Base-by-base conservation (phyloP, 2,113 vertebrate genomes). In the Bucco capensis region DNA sequence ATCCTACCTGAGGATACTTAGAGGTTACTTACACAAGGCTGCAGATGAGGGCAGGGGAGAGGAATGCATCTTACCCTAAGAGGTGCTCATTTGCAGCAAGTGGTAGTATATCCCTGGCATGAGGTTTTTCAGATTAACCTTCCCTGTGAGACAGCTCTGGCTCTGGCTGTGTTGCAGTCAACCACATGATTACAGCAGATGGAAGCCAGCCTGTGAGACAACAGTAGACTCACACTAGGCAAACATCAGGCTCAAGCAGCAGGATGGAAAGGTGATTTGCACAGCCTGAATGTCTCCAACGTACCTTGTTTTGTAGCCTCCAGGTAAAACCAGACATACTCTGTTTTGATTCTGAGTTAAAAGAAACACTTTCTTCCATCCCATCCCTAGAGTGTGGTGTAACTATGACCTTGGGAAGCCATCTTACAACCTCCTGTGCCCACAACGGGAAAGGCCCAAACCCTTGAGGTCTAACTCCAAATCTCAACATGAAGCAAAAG, bases 31-130 rank as follows among this genome's bases (percentile, higher is more conserved):
- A 24, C 38, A 13, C 6, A 6, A 51, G 53, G 22, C 56, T 67
- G 57, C 17, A 30, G n/a, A 31, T 62, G 5, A 42, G 37, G 56
- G 5, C 38, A 51, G 38, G 21, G 51, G 8, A 61, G 31, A 24
- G 37, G 12, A 35, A 35, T 7, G 5, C 8, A 14, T 9, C 54
- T 60, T 19, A 18, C 5, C 56, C 47, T 37, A 30, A 0, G 7
- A 69, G 38, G 19, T 51, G 18, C n/a, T 35, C 23, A 3, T 67
- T 12, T 67, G 17, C 58, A 57, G 44, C 0, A 1, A 51, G 31
- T 17, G 37, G n/a, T 35, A 33, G n/a, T 7, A 3, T 8, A 8
- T 18, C 6, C 17, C 12, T n/a, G 53, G 21, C 5, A 1, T 3
- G 19, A 21, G 12, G 16, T 13, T 9, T 0, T n/a, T 58, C n/a